These are phyloP conservation scores for Cepaea hortensis DNA, from an alignment of 2,888 invertebrate species.

Conservation along the genomic window DNA sequence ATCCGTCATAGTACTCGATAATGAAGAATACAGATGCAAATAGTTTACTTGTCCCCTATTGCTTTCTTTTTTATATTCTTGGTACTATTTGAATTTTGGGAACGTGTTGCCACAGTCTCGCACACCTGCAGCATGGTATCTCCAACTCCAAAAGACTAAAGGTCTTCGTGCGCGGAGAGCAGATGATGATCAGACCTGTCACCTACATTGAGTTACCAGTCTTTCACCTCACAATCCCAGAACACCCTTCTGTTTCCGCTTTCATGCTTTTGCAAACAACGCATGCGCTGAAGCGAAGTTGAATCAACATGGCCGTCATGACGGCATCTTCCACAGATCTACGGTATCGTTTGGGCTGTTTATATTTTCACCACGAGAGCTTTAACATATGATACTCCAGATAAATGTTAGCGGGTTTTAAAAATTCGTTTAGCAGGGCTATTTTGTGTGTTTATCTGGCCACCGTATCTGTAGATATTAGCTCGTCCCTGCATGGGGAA, in stretches of 20 bases:
- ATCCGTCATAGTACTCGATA: too few species aligned
- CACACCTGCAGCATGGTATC: background rate
- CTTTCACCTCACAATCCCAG: background rate
- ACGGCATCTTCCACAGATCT: conserved; percentile 27
- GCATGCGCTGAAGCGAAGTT: conserved; percentile 38
- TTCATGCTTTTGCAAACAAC: conserved; percentile 33
- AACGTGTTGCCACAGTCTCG: too few species aligned
- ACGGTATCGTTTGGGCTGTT: conserved; percentile 31
- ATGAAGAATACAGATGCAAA: too few species aligned
- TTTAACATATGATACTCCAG: conserved; percentile 41
- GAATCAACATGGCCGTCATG: conserved; percentile 39
- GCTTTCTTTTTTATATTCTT: too few species aligned
- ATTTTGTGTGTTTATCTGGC: conserved; percentile 28
- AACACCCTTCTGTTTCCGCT: conserved; percentile 17
- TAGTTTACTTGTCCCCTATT: too few species aligned
- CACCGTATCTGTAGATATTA: conserved; percentile 22
- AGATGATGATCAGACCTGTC: conserved; percentile 16
- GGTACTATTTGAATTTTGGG: too few species aligned
- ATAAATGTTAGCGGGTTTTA: conserved; percentile 42
- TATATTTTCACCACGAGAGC: conserved; percentile 35
- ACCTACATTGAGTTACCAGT: background rate
- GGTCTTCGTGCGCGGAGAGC: background rate
- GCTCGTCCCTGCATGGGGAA: background rate
- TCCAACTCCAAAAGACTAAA: background rate
- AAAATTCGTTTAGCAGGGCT: conserved; percentile 41